Evolutionary conservation across 2,113 vertebrate genomes (phyloP).

Genomic region (Fukomys damarensis): DNA sequence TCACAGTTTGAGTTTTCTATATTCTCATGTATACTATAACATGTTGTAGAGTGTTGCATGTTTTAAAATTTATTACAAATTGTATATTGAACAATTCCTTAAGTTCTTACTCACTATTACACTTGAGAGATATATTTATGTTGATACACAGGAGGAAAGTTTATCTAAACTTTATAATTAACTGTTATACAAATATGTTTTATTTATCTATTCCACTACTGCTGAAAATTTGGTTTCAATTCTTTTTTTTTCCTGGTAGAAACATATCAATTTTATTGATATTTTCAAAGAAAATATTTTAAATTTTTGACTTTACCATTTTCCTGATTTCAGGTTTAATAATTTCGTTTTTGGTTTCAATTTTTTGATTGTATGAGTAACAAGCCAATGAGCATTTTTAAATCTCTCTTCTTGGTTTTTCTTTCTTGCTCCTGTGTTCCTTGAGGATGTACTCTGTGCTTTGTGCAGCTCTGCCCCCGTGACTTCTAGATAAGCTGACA

Average conservation of each 20-base stretch:
- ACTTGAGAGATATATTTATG: neutral
- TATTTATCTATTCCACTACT: neutral
- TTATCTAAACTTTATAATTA: constrained; percentile 5
- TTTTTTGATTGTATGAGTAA: neutral
- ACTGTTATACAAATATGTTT: neutral
- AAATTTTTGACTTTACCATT: no score
- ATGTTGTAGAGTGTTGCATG: neutral
- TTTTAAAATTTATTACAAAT: constrained; percentile 9
- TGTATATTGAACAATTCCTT: neutral
- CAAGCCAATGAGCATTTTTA: neutral
- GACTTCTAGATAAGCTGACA: neutral
- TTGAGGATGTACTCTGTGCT: neutral
- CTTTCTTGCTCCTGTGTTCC: neutral
- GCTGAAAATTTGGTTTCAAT: neutral
- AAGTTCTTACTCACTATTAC: neutral
- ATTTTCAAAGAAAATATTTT: no score
- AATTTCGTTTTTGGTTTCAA: no score
- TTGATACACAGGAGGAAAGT: neutral
- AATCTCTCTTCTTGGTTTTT: neutral
- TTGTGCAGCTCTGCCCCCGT: neutral
- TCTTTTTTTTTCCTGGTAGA: no score
- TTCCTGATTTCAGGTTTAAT: no score
- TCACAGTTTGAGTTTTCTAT: neutral
- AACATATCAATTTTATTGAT: no score
- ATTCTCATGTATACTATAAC: neutral